Base-by-base conservation (phyloP, 2,113 vertebrate genomes). In the Eulacestoma nigropectus region DNA sequence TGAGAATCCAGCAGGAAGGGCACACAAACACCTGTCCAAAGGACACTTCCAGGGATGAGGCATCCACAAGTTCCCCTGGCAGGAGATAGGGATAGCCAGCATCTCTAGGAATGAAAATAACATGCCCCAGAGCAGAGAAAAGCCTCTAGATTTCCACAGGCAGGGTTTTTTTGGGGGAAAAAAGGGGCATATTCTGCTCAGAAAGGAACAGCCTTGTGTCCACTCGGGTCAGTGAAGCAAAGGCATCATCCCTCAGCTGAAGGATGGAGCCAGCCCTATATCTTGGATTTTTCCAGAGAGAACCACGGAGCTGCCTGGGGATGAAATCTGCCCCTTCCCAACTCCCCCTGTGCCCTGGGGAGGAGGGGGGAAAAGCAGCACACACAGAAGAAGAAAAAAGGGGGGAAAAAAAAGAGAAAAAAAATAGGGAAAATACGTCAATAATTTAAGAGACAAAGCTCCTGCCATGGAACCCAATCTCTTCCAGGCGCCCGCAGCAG, bases 391-490 rank as follows among this genome's bases (percentile, higher is more conserved):
- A 72, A 60, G 3, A 33, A 44, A 2, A 47, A 10, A 7, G 2
- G 9, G 4, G 7, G 13, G 3, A 6, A 10, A 6, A 16, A 4
- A 2, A 8, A 6, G 4, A 10, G 2, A 5, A 6, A 16, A 15
- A 6, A 5, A 16, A 15, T 5, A 22, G 6, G 8, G 18, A 35
- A 64, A 85, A 73, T 9, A 74, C 63, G 23, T 86, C 81, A 82
- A 42, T 64, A 87, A 96, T 96, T 96, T 69, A 89, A 84, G 94
- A 97, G 96, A 96, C 92, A 95, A 96, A 98, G 96, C 96, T 84
- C 86, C 84, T 53, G 93, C 65, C 64, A 26, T 4, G 39, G 86
- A 96, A 92, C 52, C 72, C 94, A 95, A 96, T 97, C 95, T 93
- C 63, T 70, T 92, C 89, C 70, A 85, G 78, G 68, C 3, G 90